Evolutionary conservation across 2,888 invertebrate genomes (phyloP).

Genomic region (Leucoptera coffeella): DNA sequence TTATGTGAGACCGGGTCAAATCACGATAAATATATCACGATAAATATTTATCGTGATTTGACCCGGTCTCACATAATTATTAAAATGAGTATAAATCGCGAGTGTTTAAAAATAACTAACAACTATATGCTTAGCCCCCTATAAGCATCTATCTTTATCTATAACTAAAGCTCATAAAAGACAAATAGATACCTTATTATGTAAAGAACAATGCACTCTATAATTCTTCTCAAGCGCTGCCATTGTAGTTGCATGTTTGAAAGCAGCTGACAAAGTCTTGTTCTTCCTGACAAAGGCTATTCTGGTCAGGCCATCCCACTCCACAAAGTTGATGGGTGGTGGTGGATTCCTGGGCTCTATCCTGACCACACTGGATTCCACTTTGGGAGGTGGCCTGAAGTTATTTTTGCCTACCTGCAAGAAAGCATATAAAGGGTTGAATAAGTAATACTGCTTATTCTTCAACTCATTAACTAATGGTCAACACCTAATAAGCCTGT

Average conservation of each 20-base stretch:
- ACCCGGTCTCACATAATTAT: no score
- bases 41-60: no score
- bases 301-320: slow-evolving; percentile 97
- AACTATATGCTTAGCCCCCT: no score
- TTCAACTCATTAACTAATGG: no score
- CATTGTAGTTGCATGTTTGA: slow-evolving; percentile 79
- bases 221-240: slow-evolving; percentile 89
- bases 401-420: slow-evolving; percentile 92
- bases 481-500: no score
- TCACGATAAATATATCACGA: no score
- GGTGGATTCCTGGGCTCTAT: slow-evolving; percentile 97
- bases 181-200: slow-evolving; percentile 54
- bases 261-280: slow-evolving; percentile 87
- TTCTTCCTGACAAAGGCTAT: slow-evolving; percentile 95
- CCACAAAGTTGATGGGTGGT: slow-evolving; percentile 90
- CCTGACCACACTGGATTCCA: slow-evolving; percentile 96
- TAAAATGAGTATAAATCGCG: no score
- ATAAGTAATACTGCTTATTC: no score
- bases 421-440: no score
- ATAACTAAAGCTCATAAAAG: background rate
- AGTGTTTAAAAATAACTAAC: no score
- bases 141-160: slow-evolving; percentile 1
- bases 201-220: slow-evolving; percentile 77
- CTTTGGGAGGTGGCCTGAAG: slow-evolving; percentile 97
- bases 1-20: no score